phyloP scores from a whole-genome alignment of 1,140 invertebrate species.

The Cydia strobilella region DNA sequence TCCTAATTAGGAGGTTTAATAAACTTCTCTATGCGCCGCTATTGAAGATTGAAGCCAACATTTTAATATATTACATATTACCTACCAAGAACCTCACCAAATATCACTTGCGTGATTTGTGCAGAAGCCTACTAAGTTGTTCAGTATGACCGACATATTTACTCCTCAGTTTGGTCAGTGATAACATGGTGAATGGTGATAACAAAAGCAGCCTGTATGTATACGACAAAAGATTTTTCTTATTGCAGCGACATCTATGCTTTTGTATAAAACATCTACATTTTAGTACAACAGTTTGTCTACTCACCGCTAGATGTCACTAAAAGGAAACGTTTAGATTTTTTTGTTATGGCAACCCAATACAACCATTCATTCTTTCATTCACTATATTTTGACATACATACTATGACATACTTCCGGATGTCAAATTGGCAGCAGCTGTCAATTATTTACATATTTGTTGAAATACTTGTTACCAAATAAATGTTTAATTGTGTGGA shows the following conservation, averaged over 20 bases:
- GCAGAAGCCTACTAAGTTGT: too few relatives aligned
- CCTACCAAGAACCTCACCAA: too few relatives aligned
- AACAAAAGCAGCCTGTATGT: too few relatives aligned
- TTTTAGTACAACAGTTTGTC: background rate
- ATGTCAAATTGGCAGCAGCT: constrained; percentile 30
- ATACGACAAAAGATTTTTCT: background rate
- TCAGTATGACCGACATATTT: too few relatives aligned
- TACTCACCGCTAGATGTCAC: constrained; percentile 17
- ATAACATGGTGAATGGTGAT: too few relatives aligned
- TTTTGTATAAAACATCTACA: background rate
- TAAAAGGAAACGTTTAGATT: background rate
- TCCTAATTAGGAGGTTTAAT: too few relatives aligned
- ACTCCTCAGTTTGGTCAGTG: too few relatives aligned
- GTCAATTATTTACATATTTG: constrained; percentile 27
- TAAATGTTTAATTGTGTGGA: constrained; percentile 31
- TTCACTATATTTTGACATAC: constrained; percentile 3
- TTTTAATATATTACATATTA: too few relatives aligned
- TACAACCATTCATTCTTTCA: constrained; percentile 6
- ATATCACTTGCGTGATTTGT: too few relatives aligned
- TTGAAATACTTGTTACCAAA: constrained; percentile 30
- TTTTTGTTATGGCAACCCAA: constrained; percentile 15
- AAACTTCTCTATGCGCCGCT: too few relatives aligned
- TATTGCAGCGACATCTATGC: background rate
- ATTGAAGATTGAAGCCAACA: too few relatives aligned
- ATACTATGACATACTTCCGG: background rate